Base-by-base conservation (phyloP, 1,140 invertebrate genomes). In the Drosophila littoralis region DNA sequence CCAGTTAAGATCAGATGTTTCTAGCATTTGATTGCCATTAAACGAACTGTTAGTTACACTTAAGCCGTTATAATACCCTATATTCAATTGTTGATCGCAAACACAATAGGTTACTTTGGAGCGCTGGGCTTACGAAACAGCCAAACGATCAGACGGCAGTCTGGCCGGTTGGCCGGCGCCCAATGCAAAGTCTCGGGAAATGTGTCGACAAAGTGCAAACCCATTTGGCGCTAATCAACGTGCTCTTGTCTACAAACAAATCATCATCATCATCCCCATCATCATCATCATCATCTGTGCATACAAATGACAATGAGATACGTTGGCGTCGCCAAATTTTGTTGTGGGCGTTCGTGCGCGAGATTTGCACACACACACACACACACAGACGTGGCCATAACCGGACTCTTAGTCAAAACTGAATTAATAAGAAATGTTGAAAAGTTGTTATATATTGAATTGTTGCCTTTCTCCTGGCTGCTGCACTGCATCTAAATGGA, bases 141-240 rank as follows among this genome's bases (percentile, higher is more conserved):
- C 6, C 22, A 22, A 22, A 12, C 3, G 46, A 17, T 10, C 43
- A 54, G 58, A 71, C 59, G 46, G 10, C 28, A 33, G 28, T n/a
- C 33, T 50, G 46, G 8, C 17, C 9, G 64, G 10, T 40, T 71
- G 65, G 65, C 60, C 65, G 65, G 65, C 60, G 48, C 74, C 79
- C 57, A 67, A 68, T 40, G 52, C 64, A 33, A 51, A 46, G 17
- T 60, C 43, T 78, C 67, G 58, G 32, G 7, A 40, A 69, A 79
- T 75, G 70, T 73, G 70, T 71, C 61, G 72, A 48, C 67, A 68
- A 71, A 81, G 48, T 28, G 51, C 73, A 75, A 51, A 66, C 65
- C 76, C 81, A 74, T 81, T 84, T 75, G 81, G 75, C 78, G 72
- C 79, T 85, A 86, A 85, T 84, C 81, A 85, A 46, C 67, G 64